A percentile compares a stretch with the other conserved stretches of the same genome.
Evolutionary conservation across 2,888 invertebrate genomes (phyloP).

Genomic region (Cheilosia pagana): DNA sequence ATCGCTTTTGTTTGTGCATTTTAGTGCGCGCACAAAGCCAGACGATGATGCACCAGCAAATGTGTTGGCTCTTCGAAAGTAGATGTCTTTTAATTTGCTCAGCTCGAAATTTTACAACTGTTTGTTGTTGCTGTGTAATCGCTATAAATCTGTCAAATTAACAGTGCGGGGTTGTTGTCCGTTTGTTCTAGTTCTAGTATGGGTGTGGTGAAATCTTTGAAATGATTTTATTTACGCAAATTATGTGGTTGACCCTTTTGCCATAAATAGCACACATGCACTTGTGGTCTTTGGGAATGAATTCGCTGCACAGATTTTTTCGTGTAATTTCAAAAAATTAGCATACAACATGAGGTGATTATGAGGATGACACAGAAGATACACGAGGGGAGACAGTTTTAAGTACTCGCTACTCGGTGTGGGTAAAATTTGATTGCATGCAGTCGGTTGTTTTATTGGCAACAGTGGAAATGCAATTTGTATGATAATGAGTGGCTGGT

Average conservation of each 20-base stretch:
- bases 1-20: conserved; percentile 52
- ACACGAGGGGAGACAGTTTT: conserved; percentile 1
- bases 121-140: conserved; percentile 6
- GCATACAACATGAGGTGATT: conserved; percentile 12
- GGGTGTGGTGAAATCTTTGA: not conserved
- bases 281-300: not conserved
- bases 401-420: not conserved
- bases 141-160: conserved; percentile 39
- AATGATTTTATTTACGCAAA: conserved; percentile 32
- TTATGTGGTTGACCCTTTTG: conserved; percentile 26
- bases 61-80: conserved; percentile 9
- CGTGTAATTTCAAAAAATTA: conserved; percentile 11
- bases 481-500: not conserved
- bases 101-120: conserved; percentile 29
- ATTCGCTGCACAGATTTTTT: conserved; percentile 8
- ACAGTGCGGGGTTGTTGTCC: not conserved
- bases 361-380: conserved; percentile 22
- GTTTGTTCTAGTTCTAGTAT: conserved; percentile 16
- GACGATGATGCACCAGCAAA: conserved; percentile 21
- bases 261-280: conserved; percentile 7
- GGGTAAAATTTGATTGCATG: conserved; percentile 1
- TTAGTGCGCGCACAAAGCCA: conserved; percentile 30
- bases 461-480: conserved; percentile 14
- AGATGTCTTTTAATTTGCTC: conserved; percentile 25
- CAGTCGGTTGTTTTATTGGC: conserved; percentile 1